These are phyloP conservation scores for Colossoma macropomum DNA, from an alignment of 2,113 vertebrate genomes.

Conservation along the genomic window DNA sequence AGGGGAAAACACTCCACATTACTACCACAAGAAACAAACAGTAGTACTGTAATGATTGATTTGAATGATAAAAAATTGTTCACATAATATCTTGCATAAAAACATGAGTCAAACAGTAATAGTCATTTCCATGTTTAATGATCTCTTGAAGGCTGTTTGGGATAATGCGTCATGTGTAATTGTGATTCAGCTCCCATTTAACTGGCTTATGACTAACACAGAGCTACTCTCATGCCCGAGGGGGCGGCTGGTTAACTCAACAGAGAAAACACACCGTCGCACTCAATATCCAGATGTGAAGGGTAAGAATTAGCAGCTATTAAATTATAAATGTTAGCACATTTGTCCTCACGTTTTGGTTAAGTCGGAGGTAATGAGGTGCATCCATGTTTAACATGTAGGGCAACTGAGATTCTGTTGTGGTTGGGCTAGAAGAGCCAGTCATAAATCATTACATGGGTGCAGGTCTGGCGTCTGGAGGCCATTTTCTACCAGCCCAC, in stretches of 20 bases:
- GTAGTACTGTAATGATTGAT: too few species aligned
- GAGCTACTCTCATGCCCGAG: not conserved
- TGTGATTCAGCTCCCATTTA: not conserved
- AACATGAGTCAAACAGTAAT: too few species aligned
- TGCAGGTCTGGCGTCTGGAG: not conserved
- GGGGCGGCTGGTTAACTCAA: not conserved
- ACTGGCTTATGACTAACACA: not conserved
- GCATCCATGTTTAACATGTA: slow-evolving; percentile 16
- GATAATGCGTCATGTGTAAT: not conserved
- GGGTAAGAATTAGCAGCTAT: slow-evolving; percentile 38
- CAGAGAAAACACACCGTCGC: not conserved
- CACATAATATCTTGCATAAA: too few species aligned
- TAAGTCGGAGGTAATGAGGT: slow-evolving; percentile 4
- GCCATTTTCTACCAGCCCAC: not conserved
- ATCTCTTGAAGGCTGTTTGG: not conserved
- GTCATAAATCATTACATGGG: slow-evolving; percentile 10
- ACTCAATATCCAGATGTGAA: not conserved
- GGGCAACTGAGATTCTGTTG: not conserved
- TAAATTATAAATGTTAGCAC: not conserved
- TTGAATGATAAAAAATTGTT: too few species aligned
- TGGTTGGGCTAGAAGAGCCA: not conserved
- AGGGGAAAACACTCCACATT: too few species aligned
- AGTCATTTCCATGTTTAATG: not conserved
- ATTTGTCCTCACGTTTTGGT: not conserved
- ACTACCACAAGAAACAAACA: too few species aligned